Percentiles rank a stretch among this genome's conserved stretches.
These are phyloP conservation scores for Caenorhabditis afra DNA, from an alignment of 2,888 invertebrate genomes.

Conservation along the genomic window DNA sequence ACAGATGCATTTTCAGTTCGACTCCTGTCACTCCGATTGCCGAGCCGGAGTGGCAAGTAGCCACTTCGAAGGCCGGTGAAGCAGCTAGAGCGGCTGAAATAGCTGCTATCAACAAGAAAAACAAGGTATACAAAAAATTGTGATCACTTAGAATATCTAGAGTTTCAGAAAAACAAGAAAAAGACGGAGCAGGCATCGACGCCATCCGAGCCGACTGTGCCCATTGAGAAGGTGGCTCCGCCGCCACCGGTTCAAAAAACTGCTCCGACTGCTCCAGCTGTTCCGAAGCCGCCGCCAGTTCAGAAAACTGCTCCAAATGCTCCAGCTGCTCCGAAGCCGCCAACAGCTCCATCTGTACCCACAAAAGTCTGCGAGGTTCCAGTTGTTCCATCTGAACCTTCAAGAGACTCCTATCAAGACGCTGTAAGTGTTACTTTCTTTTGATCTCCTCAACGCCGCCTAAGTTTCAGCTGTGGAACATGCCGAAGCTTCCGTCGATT, in stretches of 20 bases:
- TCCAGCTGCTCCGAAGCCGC: neutral
- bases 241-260: neutral
- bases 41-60: constrained; percentile 31
- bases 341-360: neutral
- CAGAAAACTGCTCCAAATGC: neutral
- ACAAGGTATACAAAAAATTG: constrained; percentile 24
- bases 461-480: constrained; percentile 49
- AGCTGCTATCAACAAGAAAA: constrained; percentile 25
- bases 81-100: neutral
- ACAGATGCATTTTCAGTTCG: constrained; percentile 9
- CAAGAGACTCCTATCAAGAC: constrained; percentile 34
- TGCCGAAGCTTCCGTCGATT: constrained; percentile 44
- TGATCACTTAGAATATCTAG: no score
- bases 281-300: neutral
- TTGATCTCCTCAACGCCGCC: neutral
- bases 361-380: neutral
- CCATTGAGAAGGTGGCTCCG: no score
- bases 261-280: neutral
- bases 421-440: constrained; percentile 11
- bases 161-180: constrained; percentile 41
- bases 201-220: neutral
- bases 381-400: neutral
- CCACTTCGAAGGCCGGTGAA: constrained; percentile 17
- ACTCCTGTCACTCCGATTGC: neutral
- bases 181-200: neutral